phyloP scores from a whole-genome alignment of 2,888 invertebrate genomes.

The Encarsia formosa region DNA sequence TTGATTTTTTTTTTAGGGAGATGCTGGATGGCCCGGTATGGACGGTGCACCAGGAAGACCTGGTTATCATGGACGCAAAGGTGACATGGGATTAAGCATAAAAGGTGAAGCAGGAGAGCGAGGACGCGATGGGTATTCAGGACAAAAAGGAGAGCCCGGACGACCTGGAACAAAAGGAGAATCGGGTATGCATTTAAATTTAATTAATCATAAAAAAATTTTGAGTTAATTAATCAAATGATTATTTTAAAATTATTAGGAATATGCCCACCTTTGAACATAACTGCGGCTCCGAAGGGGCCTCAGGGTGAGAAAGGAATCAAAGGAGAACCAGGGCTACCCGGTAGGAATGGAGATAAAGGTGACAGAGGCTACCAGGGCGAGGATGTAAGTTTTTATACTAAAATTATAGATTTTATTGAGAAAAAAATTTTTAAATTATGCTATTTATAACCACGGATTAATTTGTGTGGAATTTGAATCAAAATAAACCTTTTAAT shows the following conservation, averaged over 20 bases:
- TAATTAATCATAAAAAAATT: not conserved
- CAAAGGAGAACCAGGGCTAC: conserved; percentile 60
- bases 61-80: conserved; percentile 64
- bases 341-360: conserved; percentile 54
- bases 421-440: too few species aligned
- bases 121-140: conserved; percentile 61
- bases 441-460: too few species aligned
- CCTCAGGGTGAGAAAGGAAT: conserved; percentile 60
- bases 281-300: conserved; percentile 57
- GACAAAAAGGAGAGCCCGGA: conserved; percentile 66
- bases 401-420: too few species aligned
- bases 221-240: too few species aligned
- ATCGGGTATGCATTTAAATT: conserved; percentile 43
- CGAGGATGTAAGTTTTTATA: conserved; percentile 54
- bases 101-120: conserved; percentile 71
- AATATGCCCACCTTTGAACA: conserved; percentile 56
- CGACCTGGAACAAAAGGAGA: conserved; percentile 59
- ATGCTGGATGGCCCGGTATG: conserved; percentile 62
- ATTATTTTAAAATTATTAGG: conserved; percentile 52
- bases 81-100: conserved; percentile 64
- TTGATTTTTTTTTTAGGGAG: conserved; percentile 53
- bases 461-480: too few species aligned
- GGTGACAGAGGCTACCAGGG: conserved; percentile 63
- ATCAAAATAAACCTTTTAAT: too few species aligned
- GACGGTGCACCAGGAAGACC: conserved; percentile 70